phyloP scores from a whole-genome alignment of 2,113 vertebrate species.

The Reinhardtius hippoglossoides region DNA sequence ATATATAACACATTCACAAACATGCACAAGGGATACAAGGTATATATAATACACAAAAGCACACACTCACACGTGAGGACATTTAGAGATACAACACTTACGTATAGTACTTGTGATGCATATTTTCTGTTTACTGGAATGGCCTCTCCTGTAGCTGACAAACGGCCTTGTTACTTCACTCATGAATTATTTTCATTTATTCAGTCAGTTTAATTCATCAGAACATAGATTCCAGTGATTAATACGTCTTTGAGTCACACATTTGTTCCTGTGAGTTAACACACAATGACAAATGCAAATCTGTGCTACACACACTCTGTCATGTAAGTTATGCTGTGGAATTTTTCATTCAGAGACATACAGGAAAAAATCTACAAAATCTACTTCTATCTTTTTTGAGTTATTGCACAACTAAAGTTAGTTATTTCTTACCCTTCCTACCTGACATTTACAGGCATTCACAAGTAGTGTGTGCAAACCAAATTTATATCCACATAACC shows the following conservation, averaged over 20 bases:
- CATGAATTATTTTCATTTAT: constrained; percentile 2
- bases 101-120: not conserved
- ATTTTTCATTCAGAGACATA: not conserved
- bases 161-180: not conserved
- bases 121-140: not conserved
- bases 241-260: not conserved
- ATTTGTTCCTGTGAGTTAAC: constrained; percentile 13
- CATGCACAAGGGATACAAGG: not conserved
- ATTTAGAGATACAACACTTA: not conserved
- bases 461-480: not conserved
- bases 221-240: not conserved
- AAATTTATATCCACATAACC: not conserved
- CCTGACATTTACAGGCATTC: not conserved
- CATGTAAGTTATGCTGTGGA: not conserved
- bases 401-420: constrained; percentile 4
- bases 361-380: not conserved
- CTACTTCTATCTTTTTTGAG: not conserved
- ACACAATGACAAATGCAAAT: constrained; percentile 12
- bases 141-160: constrained; percentile 1
- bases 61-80: not conserved
- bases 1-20: constrained; percentile 3
- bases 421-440: not conserved
- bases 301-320: not conserved
- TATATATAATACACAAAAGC: constrained; percentile 16
- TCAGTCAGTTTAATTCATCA: not conserved